These are phyloP conservation scores for Neomicropteryx cornuta DNA, from an alignment of 1,140 invertebrate genomes.

Conservation along the genomic window DNA sequence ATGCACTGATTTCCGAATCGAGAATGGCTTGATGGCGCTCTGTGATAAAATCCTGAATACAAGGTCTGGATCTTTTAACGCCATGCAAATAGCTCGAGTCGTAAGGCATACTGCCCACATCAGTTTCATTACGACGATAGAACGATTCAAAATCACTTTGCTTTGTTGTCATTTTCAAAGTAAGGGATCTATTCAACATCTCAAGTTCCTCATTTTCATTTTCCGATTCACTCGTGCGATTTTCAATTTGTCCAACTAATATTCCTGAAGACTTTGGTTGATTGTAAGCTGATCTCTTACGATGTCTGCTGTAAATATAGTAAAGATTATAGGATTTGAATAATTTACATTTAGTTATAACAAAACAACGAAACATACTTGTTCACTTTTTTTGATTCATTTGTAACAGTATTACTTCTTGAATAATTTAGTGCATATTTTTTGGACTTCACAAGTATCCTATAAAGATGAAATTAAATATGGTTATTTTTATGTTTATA, in stretches of 20 bases:
- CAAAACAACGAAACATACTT: too few relatives aligned
- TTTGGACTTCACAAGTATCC: too few relatives aligned
- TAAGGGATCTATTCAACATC: slow-evolving; percentile 36
- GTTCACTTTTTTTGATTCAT: too few relatives aligned
- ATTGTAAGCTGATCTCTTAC: slow-evolving; percentile 2
- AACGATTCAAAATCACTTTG: slow-evolving; percentile 57
- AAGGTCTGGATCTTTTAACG: slow-evolving; percentile 26
- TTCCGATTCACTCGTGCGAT: slow-evolving; percentile 39
- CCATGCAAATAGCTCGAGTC: slow-evolving; percentile 20
- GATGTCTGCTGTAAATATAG: slow-evolving; percentile 1
- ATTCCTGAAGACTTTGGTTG: too few relatives aligned
- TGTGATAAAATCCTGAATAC: slow-evolving; percentile 41
- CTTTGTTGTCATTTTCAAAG: slow-evolving; percentile 44
- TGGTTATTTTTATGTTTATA: slow-evolving; percentile 4
- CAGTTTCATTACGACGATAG: too few relatives aligned
- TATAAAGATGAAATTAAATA: too few relatives aligned
- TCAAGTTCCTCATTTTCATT: slow-evolving; percentile 40
- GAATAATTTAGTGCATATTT: too few relatives aligned
- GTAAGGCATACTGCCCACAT: too few relatives aligned
- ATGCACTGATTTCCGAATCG: slow-evolving; percentile 38
- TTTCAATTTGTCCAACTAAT: too few relatives aligned
- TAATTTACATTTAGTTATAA: too few relatives aligned
- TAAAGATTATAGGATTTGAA: too few relatives aligned
- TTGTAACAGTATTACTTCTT: too few relatives aligned
- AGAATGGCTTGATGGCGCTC: slow-evolving; percentile 41